A percentile compares a stretch with the other conserved stretches of the same genome.
phyloP scores from a whole-genome alignment of 2,113 vertebrate species.

The Microtus oregoni region DNA sequence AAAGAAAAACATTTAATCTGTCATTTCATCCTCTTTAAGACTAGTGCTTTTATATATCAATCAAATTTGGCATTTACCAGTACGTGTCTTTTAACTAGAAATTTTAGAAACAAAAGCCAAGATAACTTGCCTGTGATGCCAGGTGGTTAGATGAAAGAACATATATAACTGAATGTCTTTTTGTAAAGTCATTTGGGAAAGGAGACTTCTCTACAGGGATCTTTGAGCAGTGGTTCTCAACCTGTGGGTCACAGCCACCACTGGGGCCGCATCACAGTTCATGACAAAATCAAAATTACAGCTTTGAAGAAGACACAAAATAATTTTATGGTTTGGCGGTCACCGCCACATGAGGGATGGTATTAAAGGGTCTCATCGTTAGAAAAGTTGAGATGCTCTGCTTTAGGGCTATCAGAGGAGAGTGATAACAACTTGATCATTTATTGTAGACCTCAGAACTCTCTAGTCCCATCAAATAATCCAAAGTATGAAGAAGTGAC shows the following conservation, averaged over 20 bases:
- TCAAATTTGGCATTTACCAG: neutral
- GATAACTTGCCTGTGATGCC: neutral
- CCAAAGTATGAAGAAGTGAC: neutral
- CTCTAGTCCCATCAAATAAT: constrained; percentile 21
- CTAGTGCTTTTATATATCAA: neutral
- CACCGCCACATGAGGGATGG: neutral
- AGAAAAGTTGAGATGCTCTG: neutral
- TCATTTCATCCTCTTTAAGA: neutral
- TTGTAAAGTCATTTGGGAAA: neutral
- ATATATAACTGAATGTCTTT: neutral
- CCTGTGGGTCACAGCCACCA: neutral
- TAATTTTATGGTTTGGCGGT: neutral
- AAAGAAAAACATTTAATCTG: neutral
- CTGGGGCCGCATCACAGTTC: neutral
- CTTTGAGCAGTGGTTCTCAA: neutral
- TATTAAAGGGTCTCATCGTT: too few relatives aligned
- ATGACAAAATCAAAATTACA: neutral
- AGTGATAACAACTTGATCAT: neutral
- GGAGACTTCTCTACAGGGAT: neutral
- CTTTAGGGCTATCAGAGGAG: neutral
- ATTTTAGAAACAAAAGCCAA: constrained; percentile 19
- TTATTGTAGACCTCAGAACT: neutral
- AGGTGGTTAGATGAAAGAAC: constrained; percentile 18
- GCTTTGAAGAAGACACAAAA: neutral
- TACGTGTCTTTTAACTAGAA: neutral